Conservation (phyloP, 2,797 vertebrate species). For the Pseudochirops corinnae region DNA sequence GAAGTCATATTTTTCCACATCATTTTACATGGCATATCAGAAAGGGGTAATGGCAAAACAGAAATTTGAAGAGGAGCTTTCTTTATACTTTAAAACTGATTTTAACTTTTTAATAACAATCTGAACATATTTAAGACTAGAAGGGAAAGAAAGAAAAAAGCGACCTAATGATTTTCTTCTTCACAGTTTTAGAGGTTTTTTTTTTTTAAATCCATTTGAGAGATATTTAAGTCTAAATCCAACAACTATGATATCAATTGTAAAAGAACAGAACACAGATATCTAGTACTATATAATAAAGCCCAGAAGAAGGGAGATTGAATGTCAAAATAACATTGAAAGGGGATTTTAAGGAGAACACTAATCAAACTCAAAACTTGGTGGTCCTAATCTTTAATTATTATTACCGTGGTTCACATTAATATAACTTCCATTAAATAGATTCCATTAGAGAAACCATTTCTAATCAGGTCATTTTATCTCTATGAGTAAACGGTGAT, state of each 20-base stretch:
- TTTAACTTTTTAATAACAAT: constrained; percentile 42
- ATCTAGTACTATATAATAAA: not conserved
- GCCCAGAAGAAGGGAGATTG: not conserved
- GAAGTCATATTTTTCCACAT: constrained; percentile 15
- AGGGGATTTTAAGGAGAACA: not conserved
- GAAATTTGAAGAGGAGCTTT: constrained; percentile 54
- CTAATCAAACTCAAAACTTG: not conserved
- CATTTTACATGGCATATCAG: constrained; percentile 33
- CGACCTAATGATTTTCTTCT: not conserved
- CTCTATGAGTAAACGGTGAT: constrained; percentile 16
- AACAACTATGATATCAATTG: not conserved
- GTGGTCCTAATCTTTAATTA: not conserved
- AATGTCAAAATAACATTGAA: constrained; percentile 21
- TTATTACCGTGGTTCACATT: not conserved
- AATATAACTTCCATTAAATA: not conserved
- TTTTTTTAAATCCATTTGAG: constrained; percentile 8
- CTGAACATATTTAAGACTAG: constrained; percentile 15
- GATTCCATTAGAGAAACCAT: not conserved
- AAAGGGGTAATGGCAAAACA: constrained; percentile 30
- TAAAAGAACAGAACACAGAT: not conserved
- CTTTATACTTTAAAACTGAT: constrained; percentile 54
- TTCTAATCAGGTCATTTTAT: not conserved
- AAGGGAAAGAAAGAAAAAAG: constrained; percentile 31
- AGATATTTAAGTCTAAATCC: not conserved
- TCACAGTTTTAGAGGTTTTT: not conserved